Conservation (phyloP, 2,888 invertebrate genomes). For the Drosophila affinis region DNA sequence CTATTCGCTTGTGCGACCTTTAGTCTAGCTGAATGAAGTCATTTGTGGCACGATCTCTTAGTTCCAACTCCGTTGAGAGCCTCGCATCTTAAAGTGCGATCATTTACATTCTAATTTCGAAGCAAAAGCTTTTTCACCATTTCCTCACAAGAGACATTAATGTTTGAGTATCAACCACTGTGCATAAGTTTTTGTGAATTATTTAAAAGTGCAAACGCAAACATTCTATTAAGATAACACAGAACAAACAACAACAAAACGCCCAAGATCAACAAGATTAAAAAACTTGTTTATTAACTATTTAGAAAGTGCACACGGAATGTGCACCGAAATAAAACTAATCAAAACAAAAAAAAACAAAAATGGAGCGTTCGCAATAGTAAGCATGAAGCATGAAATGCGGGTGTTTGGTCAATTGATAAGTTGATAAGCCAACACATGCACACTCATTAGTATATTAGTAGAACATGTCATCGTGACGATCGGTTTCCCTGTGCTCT, state of each 20-base stretch:
- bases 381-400: background rate
- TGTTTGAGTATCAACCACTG: constrained; percentile 35
- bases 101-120: too few species aligned
- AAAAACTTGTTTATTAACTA: constrained; percentile 6
- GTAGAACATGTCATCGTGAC: constrained; percentile 47
- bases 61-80: too few species aligned
- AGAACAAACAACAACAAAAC: constrained; percentile 31
- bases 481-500: constrained; percentile 24
- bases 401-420: background rate
- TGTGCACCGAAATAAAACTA: constrained; percentile 3
- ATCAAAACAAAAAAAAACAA: constrained; percentile 5
- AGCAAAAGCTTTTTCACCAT: too few species aligned
- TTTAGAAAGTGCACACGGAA: background rate
- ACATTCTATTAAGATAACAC: constrained; percentile 35
- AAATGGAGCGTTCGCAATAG: constrained; percentile 8
- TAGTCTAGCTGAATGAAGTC: background rate
- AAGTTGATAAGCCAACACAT: constrained; percentile 23
- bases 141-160: too few species aligned
- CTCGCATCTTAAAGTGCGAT: background rate
- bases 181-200: constrained; percentile 34
- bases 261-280: constrained; percentile 18
- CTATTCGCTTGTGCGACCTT: background rate
- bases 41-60: too few species aligned
- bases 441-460: background rate
- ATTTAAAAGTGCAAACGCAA: constrained; percentile 27